These are phyloP conservation scores for Blastomussa wellsi DNA, from an alignment of 92 coral and sea anemone species.

Conservation along the genomic window DNA sequence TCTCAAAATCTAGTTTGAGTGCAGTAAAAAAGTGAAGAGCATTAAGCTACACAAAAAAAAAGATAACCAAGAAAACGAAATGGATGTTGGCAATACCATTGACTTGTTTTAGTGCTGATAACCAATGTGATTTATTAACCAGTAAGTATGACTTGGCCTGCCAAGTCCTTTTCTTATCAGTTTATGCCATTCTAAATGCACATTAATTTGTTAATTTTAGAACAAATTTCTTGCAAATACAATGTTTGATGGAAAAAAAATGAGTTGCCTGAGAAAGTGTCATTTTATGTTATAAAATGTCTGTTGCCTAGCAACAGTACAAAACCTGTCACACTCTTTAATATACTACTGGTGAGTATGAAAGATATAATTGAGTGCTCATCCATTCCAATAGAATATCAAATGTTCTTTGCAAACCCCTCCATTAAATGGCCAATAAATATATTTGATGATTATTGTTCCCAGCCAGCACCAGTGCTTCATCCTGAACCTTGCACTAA, in stretches of 20 bases:
- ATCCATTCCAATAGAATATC: constrained; percentile 6
- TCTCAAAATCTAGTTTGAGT: neutral
- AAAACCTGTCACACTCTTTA: neutral
- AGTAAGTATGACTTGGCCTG: constrained; percentile 39
- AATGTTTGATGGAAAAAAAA: constrained; percentile 13
- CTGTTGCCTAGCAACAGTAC: constrained; percentile 39
- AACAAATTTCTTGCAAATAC: neutral
- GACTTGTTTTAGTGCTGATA: no score
- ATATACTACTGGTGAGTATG: neutral
- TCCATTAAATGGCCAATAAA: constrained; percentile 8
- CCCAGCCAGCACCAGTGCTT: constrained; percentile 33
- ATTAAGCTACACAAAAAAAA: neutral
- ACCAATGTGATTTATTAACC: neutral
- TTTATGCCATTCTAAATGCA: neutral
- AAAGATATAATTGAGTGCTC: neutral
- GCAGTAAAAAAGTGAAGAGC: neutral
- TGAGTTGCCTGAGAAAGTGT: neutral
- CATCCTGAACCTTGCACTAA: neutral
- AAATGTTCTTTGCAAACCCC: constrained; percentile 1
- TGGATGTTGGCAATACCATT: neutral
- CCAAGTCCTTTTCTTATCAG: constrained; percentile 18
- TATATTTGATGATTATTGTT: neutral
- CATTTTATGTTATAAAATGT: neutral
- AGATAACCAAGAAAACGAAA: neutral
- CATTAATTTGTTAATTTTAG: neutral